phyloP scores from a whole-genome alignment of 2,113 vertebrate genomes.

The Quiscalus mexicanus region DNA sequence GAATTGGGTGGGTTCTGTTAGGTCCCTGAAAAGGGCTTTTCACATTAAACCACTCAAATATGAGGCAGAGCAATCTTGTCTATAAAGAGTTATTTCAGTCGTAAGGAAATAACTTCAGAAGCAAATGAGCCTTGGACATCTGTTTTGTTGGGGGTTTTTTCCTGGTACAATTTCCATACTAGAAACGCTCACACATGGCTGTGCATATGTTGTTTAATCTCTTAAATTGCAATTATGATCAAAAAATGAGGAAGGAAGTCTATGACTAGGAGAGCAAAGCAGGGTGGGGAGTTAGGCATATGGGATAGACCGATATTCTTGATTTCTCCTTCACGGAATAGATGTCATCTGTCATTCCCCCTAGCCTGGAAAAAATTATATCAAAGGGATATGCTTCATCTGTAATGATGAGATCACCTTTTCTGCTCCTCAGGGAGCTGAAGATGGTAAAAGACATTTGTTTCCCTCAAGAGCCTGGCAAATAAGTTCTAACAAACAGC shows the following conservation, averaged over 20 bases:
- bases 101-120: slow-evolving; percentile 46
- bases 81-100: neutral
- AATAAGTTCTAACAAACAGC: neutral
- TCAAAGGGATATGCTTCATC: slow-evolving; percentile 16
- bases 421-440: slow-evolving; percentile 6
- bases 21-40: neutral
- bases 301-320: neutral
- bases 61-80: neutral
- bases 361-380: slow-evolving; percentile 22
- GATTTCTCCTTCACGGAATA: slow-evolving; percentile 27
- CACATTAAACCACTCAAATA: neutral
- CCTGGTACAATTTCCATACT: slow-evolving; percentile 12
- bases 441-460: neutral
- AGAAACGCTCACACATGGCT: slow-evolving; percentile 52
- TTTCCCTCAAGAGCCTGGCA: neutral
- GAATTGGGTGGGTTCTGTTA: neutral
- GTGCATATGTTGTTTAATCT: slow-evolving; percentile 62
- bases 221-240: slow-evolving; percentile 61
- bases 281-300: neutral
- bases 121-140: slow-evolving; percentile 47
- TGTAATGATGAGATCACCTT: slow-evolving; percentile 19
- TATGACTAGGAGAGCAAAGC: neutral
- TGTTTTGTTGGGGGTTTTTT: neutral
- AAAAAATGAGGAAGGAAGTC: slow-evolving; percentile 67
- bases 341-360: slow-evolving; percentile 29